Evolutionary conservation across 2,113 vertebrate species (phyloP), one percentile per base, ranked within the genome.

Genomic region (Daboia siamensis): DNA sequence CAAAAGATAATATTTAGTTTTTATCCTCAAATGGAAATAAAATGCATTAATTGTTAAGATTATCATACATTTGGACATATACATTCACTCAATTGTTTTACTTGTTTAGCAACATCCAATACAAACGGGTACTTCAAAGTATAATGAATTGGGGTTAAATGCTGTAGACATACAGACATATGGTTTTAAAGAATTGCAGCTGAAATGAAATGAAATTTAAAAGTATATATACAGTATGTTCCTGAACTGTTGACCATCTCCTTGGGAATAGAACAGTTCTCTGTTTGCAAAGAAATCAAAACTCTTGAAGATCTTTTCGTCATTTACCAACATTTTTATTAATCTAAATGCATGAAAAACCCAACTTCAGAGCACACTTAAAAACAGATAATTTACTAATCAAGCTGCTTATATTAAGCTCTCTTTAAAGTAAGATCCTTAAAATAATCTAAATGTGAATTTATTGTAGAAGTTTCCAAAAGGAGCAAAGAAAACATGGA

Each of bases 401-500:
- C 86, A 90, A 88, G 17, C 3, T 46, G 13, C 44, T 57, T 51
- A 33, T 59, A 80, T 93, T 84, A 93, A n/a, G 91, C 5, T 87
- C 61, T n/a, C 0, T 0, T 61, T 21, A n/a, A 91, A 46, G 23
- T 57, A 29, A 48, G 3, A 17, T n/a, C 15, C 24, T 29, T 51
- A 61, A 29, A 94, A 54, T 13, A 52, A 85, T 5, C 54, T 54
- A 88, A 89, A 89, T 44, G 90, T 6, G 24, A 33, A 3, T 3
- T 61, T 64, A 52, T 12, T 89, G 39, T 87, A 85, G 57, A 52
- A 33, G 93, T 7, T 8, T 86, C 10, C 87, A 92, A 55, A 24
- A n/a, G 88, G 0, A 46, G 51, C 0, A 0, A 33, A 74, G 69
- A 90, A 90, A 86, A 0, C 0, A 57, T 57, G 9, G 52, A 39